A percentile compares a stretch with the other conserved stretches of the same genome.
Conservation (phyloP, 2,888 invertebrate genomes). For the Rosalia funebris region DNA sequence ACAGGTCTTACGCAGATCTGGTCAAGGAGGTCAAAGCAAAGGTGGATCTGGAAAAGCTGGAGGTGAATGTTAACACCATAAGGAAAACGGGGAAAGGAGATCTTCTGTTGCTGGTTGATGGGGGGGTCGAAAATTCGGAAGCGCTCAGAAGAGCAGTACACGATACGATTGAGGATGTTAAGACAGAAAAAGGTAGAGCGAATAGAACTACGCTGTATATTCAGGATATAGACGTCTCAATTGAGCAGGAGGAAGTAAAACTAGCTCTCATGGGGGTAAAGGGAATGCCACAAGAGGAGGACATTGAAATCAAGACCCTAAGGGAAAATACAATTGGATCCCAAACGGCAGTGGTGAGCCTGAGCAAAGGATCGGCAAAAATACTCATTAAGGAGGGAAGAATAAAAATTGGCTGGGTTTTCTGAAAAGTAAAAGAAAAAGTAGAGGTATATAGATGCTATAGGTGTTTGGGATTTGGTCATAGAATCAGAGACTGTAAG, state of each 20-base stretch:
- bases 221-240: not conserved
- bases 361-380: not conserved
- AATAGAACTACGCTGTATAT: not conserved
- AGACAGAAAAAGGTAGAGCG: not conserved
- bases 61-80: not conserved
- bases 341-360: not conserved
- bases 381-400: not conserved
- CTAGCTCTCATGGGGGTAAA: not conserved
- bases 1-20: constrained; percentile 2
- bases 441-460: constrained; percentile 1
- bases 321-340: not conserved
- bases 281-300: not conserved
- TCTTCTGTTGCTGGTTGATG: constrained; percentile 3
- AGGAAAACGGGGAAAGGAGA: constrained; percentile 13
- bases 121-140: not conserved
- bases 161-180: not conserved
- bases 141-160: constrained; percentile 12
- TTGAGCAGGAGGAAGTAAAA: not conserved
- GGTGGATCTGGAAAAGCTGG: constrained; percentile 1
- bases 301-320: not conserved
- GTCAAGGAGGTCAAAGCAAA: not conserved
- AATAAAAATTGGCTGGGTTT: not conserved
- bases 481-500: not conserved
- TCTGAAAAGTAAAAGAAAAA: not conserved
- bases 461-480: constrained; percentile 1